Conservation (phyloP, 2,797 vertebrate genomes). For the Rhinogobio ventralis region DNA sequence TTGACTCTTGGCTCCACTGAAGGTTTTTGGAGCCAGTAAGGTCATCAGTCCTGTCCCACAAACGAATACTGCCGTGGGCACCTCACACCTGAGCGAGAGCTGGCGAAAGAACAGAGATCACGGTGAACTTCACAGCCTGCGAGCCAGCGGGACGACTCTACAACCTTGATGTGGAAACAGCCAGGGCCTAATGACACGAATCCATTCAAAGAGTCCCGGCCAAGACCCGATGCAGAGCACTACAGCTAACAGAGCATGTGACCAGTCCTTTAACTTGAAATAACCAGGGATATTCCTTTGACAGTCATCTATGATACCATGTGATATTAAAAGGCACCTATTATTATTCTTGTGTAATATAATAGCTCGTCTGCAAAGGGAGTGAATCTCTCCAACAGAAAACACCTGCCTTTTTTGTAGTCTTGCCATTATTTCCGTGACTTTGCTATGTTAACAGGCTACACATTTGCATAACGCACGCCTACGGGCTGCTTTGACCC, state of each 20-base stretch:
- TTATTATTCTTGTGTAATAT: not conserved
- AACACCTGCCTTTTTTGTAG: not conserved
- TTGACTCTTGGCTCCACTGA: conserved; percentile 54
- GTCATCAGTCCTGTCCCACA: conserved; percentile 48
- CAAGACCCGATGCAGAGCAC: not conserved
- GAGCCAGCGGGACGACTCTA: conserved; percentile 67
- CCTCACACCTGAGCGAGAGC: conserved; percentile 71
- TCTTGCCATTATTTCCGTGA: not conserved
- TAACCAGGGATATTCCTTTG: not conserved
- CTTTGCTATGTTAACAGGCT: not conserved
- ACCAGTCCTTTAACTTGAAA: not conserved
- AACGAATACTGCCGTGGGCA: conserved; percentile 57
- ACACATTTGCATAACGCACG: not conserved
- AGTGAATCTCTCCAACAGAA: not conserved
- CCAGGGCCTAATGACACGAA: conserved; percentile 68
- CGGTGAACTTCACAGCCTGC: conserved; percentile 65
- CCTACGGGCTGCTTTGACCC: not conserved
- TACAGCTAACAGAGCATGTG: not conserved
- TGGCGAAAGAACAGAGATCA: conserved; percentile 59
- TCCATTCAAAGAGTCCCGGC: conserved; percentile 59
- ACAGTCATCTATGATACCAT: not conserved
- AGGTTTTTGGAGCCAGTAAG: conserved; percentile 57
- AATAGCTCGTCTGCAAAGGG: not conserved
- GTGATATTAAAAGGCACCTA: not conserved
- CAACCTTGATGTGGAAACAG: conserved; percentile 73